A percentile compares a stretch with the other conserved stretches of the same genome.
Evolutionary conservation across 30 jellyfish, hydroid and myxozoan species (phyloP).

Genomic region (Cassiopea xamachana): DNA sequence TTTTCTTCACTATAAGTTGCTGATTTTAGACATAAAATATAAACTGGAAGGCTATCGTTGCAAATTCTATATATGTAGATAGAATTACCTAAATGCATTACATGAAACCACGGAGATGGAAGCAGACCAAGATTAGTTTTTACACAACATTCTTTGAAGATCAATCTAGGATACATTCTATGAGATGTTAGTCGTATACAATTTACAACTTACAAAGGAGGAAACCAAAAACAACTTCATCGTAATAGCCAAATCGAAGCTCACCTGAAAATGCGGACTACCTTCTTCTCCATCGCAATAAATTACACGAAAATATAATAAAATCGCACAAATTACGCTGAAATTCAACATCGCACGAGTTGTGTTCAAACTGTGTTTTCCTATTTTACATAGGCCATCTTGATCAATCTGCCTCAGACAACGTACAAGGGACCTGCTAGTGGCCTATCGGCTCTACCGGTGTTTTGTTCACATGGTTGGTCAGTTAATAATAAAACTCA

Average conservation of each 20-base stretch:
- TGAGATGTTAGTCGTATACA: no score
- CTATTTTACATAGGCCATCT: not conserved
- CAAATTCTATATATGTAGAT: no score
- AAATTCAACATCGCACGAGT: not conserved
- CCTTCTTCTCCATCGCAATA: not conserved
- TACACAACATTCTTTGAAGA: no score
- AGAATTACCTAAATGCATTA: no score
- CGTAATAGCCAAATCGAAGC: not conserved
- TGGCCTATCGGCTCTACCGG: conserved; percentile 6
- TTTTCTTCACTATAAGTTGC: no score
- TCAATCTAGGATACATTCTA: no score
- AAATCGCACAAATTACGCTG: not conserved
- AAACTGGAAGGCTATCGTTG: no score
- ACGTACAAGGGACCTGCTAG: not conserved
- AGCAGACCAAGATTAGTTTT: no score
- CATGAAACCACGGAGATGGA: no score
- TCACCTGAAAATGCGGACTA: conserved; percentile 5
- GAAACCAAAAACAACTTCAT: not conserved
- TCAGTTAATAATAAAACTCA: not conserved
- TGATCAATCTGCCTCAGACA: not conserved
- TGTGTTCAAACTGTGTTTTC: not conserved
- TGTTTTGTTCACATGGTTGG: conserved; percentile 1
- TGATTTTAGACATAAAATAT: no score
- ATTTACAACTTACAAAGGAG: not conserved
- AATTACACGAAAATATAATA: not conserved